phyloP scores from a whole-genome alignment of 2,113 vertebrate genomes.

The Balaeniceps rex region DNA sequence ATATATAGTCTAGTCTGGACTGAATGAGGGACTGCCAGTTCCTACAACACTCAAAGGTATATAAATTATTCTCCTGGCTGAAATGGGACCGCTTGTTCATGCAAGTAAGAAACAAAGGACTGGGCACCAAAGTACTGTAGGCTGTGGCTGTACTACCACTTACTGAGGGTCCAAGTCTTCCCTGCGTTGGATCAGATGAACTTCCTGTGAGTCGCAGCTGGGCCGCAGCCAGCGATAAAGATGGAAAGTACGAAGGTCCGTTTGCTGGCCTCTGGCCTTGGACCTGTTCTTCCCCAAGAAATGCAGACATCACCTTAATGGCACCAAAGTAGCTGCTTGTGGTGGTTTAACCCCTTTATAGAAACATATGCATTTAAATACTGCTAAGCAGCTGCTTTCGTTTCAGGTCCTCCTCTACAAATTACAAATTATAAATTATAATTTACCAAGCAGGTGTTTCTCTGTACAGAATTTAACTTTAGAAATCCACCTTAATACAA shows the following conservation, averaged over 20 bases:
- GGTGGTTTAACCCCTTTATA: too few relatives aligned
- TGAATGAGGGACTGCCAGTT: neutral
- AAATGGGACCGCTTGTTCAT: neutral
- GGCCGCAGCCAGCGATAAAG: neutral
- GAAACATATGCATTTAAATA: constrained; percentile 1
- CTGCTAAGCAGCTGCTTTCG: neutral
- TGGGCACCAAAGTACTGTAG: neutral
- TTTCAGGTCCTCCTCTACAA: neutral
- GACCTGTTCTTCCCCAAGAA: neutral
- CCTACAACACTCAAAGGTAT: neutral
- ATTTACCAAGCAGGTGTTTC: neutral
- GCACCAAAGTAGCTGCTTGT: neutral
- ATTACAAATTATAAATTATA: too few relatives aligned
- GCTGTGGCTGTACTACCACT: neutral
- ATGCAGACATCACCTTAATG: neutral
- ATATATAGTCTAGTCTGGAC: neutral
- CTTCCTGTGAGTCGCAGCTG: neutral
- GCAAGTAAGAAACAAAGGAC: neutral
- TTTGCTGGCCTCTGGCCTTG: neutral
- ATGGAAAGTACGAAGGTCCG: neutral
- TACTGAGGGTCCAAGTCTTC: neutral
- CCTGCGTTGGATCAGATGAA: neutral
- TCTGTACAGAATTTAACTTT: neutral
- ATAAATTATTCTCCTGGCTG: neutral
- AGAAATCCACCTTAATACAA: neutral